phyloP scores from a whole-genome alignment of 2,113 vertebrate species.

The Campylomormyrus tamandua region DNA sequence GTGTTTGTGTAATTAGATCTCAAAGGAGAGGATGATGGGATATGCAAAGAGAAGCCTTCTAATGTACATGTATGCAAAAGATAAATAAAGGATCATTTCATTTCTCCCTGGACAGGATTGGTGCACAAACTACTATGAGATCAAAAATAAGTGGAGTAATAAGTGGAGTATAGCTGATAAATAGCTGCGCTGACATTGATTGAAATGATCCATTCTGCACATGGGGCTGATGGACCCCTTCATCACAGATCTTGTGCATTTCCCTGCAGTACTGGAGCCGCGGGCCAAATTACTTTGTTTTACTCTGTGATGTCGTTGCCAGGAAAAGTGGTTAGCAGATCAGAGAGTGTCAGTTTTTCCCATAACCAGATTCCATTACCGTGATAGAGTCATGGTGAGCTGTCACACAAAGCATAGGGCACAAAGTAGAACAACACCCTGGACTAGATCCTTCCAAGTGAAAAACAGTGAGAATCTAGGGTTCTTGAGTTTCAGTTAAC shows the following conservation, averaged over 20 bases:
- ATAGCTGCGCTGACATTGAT: not conserved
- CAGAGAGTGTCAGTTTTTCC: not conserved
- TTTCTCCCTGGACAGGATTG: not conserved
- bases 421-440: not conserved
- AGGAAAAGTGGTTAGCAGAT: not conserved
- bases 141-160: not conserved
- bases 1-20: not conserved
- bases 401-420: not conserved
- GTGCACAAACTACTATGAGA: not conserved
- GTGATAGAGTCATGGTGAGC: not conserved
- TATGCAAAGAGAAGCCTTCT: not conserved
- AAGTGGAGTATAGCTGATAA: not conserved
- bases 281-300: not conserved
- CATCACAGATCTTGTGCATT: not conserved
- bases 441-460: not conserved
- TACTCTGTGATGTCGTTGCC: not conserved
- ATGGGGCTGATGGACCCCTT: not conserved
- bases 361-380: not conserved
- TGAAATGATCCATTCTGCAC: not conserved
- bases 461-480: not conserved
- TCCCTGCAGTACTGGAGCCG: not conserved
- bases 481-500: not conserved
- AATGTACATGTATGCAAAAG: not conserved
- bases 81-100: not conserved
- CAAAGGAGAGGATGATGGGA: not conserved